Conservation (phyloP, 1,140 invertebrate species). For the Zaprionus nigranus region DNA sequence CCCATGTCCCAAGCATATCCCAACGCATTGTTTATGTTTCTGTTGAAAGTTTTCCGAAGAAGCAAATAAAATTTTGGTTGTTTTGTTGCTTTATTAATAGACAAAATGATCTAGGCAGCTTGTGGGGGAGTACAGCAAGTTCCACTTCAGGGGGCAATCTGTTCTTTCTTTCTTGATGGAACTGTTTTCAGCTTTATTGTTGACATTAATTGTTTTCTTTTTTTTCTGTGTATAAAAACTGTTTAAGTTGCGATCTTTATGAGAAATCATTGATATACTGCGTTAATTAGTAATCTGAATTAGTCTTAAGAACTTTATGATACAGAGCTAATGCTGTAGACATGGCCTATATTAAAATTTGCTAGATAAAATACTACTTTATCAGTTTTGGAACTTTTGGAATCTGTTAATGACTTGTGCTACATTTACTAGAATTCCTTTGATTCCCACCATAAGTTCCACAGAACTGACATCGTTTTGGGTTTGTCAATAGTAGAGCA, state of each 20-base stretch:
- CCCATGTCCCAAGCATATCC: not conserved
- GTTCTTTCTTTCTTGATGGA: constrained; percentile 12
- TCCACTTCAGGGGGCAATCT: constrained; percentile 33
- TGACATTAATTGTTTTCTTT: not conserved
- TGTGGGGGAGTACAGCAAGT: constrained; percentile 25
- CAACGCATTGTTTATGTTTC: constrained; percentile 74
- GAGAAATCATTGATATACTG: not conserved
- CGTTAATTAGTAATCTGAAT: no score
- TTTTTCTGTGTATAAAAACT: not conserved
- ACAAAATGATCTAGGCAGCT: constrained; percentile 29
- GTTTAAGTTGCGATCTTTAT: not conserved
- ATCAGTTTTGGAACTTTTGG: not conserved
- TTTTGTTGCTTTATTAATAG: constrained; percentile 67
- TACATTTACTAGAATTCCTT: not conserved
- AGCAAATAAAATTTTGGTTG: constrained; percentile 40
- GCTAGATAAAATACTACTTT: no score
- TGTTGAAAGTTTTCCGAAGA: constrained; percentile 64
- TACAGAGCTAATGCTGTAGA: no score
- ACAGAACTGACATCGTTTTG: constrained; percentile 9
- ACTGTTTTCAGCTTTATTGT: not conserved
- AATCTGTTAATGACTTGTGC: no score
- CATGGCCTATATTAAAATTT: no score
- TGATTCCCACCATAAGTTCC: not conserved
- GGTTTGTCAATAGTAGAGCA: constrained; percentile 33
- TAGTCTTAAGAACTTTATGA: no score